A percentile compares a stretch with the other conserved stretches of the same genome.
These are phyloP conservation scores for Sphecodes monilicornis DNA, from an alignment of 2,888 invertebrate genomes.

Conservation along the genomic window DNA sequence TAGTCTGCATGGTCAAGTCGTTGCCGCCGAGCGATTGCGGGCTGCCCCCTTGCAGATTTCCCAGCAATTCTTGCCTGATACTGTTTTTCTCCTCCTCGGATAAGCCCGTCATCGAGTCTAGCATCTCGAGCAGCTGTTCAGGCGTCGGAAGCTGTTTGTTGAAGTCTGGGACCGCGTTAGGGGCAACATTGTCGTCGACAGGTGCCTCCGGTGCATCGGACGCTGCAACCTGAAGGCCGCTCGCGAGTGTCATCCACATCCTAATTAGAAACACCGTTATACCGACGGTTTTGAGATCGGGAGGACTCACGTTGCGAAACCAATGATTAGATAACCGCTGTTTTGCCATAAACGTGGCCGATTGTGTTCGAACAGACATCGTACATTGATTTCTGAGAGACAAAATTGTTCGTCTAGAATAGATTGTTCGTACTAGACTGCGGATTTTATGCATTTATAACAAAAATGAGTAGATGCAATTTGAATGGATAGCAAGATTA, in stretches of 20 bases:
- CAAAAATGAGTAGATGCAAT: neutral
- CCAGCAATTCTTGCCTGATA: conserved; percentile 85
- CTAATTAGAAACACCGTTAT: conserved; percentile 46
- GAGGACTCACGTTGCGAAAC: neutral
- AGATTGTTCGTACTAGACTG: neutral
- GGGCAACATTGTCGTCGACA: neutral
- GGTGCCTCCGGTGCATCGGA: conserved; percentile 10
- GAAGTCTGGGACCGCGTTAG: conserved; percentile 30
- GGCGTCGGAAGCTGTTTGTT: conserved; percentile 85
- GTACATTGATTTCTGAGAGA: too few relatives aligned
- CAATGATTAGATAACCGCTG: conserved; percentile 39
- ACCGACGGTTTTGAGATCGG: neutral
- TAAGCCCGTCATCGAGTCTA: conserved; percentile 86
- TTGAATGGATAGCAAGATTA: neutral
- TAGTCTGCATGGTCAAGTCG: conserved; percentile 75
- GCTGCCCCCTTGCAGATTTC: conserved; percentile 75
- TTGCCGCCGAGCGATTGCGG: conserved; percentile 1
- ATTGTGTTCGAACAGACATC: too few relatives aligned
- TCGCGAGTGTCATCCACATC: conserved; percentile 56
- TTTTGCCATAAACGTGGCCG: neutral
- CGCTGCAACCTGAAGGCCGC: conserved; percentile 36
- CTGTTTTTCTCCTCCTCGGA: conserved; percentile 88
- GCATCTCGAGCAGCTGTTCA: conserved; percentile 86
- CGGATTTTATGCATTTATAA: neutral
- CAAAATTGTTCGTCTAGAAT: too few relatives aligned